A percentile compares a stretch with the other conserved stretches of the same genome.
Evolutionary conservation across 1,140 invertebrate genomes (phyloP).

Genomic region (Cylas formicarius): DNA sequence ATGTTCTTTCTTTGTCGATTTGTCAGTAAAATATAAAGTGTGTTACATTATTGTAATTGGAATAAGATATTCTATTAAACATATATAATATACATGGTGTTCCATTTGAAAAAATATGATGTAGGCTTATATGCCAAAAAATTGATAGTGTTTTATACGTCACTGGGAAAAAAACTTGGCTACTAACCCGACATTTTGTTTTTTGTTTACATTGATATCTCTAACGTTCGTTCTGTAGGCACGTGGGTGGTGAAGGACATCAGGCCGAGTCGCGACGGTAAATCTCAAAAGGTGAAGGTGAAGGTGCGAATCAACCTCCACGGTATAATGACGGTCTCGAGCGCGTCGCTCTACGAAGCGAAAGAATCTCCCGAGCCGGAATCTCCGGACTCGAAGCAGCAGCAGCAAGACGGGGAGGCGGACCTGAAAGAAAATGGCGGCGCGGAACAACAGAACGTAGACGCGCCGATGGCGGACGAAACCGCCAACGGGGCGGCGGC

Average conservation of each 20-base stretch:
- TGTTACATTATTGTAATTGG: too few species aligned
- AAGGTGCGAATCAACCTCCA: constrained; percentile 91
- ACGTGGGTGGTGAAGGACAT: constrained; percentile 80
- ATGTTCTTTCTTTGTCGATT: too few species aligned
- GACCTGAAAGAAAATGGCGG: constrained; percentile 50
- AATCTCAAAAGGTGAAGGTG: constrained; percentile 88
- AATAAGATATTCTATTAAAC: too few species aligned
- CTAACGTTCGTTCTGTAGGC: constrained; percentile 46
- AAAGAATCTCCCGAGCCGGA: constrained; percentile 57
- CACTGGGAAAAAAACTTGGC: too few species aligned
- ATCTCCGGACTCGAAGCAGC: constrained; percentile 40
- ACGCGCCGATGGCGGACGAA: constrained; percentile 21
- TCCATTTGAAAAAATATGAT: too few species aligned
- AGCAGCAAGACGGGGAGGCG: constrained; percentile 33
- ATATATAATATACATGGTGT: too few species aligned
- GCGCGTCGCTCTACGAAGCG: constrained; percentile 81
- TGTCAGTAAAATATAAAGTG: too few species aligned
- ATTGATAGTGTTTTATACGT: too few species aligned
- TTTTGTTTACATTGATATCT: constrained; percentile 12
- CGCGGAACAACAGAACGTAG: constrained; percentile 11
- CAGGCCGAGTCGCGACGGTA: constrained; percentile 75
- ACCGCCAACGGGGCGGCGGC: constrained; percentile 20
- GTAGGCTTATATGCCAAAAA: too few species aligned
- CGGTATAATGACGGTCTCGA: constrained; percentile 81
- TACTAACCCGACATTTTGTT: too few species aligned